phyloP scores from a whole-genome alignment of 2,797 vertebrate species.

The Rhinatrema bivittatum region DNA sequence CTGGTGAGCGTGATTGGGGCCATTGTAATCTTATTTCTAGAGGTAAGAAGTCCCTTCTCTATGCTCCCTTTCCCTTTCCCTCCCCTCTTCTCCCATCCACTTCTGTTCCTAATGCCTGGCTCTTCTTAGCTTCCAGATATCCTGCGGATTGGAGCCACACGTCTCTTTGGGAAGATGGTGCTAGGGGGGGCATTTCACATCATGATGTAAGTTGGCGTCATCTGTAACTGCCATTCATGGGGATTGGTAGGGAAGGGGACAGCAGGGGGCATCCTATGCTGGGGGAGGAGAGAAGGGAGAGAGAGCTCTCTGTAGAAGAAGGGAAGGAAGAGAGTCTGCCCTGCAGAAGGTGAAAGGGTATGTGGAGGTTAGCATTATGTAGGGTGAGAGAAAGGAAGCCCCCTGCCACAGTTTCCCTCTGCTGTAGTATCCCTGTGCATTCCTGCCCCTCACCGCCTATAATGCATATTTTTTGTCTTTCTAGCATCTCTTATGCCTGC shows the following conservation, averaged over 20 bases:
- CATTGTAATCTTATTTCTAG: constrained; percentile 36
- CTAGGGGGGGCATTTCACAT: constrained; percentile 90
- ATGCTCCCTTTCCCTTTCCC: neutral
- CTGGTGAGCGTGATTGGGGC: constrained; percentile 40
- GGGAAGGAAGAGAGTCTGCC: neutral
- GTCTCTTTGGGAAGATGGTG: constrained; percentile 91
- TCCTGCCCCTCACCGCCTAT: too few relatives aligned
- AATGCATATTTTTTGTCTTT: neutral
- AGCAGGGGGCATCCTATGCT: neutral
- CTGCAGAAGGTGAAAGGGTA: neutral
- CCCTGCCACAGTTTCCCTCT: too few relatives aligned
- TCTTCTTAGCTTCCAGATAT: constrained; percentile 84
- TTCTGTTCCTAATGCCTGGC: neutral
- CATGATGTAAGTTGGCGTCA: constrained; percentile 71
- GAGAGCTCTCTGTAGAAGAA: neutral
- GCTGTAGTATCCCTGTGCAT: too few relatives aligned
- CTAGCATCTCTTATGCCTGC: constrained; percentile 77
- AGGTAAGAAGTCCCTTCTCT: constrained; percentile 19
- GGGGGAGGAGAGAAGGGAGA: too few relatives aligned
- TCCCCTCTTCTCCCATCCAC: neutral
- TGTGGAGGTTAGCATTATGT: neutral
- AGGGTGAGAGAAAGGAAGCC: neutral
- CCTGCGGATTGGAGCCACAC: constrained; percentile 77
- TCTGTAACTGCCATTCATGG: too few relatives aligned
- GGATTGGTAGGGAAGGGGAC: too few relatives aligned